These are phyloP conservation scores for Chaetophractus vellerosus DNA, from an alignment of 2,797 vertebrate species.

Conservation along the genomic window DNA sequence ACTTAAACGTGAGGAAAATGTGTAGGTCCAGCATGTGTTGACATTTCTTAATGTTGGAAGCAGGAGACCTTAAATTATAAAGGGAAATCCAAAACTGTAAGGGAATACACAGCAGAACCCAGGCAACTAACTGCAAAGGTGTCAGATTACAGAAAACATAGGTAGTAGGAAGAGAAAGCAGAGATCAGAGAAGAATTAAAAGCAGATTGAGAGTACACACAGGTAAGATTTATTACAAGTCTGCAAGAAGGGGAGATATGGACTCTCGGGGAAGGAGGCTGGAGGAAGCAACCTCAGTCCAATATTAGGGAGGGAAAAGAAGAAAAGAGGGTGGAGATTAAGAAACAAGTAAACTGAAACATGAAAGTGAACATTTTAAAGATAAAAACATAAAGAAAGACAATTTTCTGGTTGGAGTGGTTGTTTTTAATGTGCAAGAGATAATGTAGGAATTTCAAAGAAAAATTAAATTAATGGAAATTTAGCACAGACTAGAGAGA, in stretches of 20 bases:
- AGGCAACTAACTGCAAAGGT: background rate
- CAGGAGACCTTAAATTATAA: background rate
- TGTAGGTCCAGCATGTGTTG: background rate
- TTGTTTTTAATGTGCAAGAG: background rate
- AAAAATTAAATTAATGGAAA: slow-evolving; percentile 5
- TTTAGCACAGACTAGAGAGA: background rate
- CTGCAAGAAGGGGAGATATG: background rate
- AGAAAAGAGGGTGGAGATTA: background rate
- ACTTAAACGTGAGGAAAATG: background rate
- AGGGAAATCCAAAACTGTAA: background rate
- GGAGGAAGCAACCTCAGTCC: background rate
- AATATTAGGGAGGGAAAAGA: background rate
- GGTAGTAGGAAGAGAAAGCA: background rate
- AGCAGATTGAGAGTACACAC: background rate
- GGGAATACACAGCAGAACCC: background rate
- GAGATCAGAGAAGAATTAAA: background rate
- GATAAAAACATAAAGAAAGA: background rate
- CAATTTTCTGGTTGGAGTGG: background rate
- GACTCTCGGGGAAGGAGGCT: background rate
- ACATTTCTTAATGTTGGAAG: background rate
- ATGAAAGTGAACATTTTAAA: slow-evolving; percentile 34
- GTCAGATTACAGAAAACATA: background rate
- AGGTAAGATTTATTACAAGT: background rate
- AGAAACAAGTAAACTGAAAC: background rate
- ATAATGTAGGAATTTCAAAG: background rate